Conservation (phyloP, 1,140 invertebrate species). For the Triops longicaudatus region DNA sequence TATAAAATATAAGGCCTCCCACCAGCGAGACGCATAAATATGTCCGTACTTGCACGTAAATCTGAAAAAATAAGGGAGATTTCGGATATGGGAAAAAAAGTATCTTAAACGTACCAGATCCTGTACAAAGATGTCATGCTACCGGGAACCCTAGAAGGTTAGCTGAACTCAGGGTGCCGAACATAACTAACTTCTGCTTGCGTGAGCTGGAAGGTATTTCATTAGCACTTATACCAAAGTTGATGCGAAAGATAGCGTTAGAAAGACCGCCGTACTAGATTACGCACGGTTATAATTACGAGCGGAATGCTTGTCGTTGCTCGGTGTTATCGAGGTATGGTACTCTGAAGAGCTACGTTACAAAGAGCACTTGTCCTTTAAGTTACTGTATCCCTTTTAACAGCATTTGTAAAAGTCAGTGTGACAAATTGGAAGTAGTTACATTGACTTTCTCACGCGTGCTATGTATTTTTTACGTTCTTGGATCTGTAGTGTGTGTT, state of each 20-base stretch:
- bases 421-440: too few species aligned
- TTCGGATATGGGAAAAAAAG: neutral
- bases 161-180: neutral
- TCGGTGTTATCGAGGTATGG: neutral
- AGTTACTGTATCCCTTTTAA: too few species aligned
- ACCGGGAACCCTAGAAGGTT: neutral
- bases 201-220: neutral
- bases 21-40: too few species aligned
- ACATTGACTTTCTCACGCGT: too few species aligned
- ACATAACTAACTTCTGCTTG: neutral
- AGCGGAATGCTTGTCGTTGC: neutral
- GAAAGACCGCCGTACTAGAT: neutral
- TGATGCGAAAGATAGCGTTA: neutral
- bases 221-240: conserved; percentile 6
- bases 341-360: neutral
- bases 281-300: neutral
- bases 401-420: too few species aligned
- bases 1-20: neutral
- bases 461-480: too few species aligned
- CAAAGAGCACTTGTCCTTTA: neutral
- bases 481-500: too few species aligned
- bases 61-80: neutral
- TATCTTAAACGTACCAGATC: neutral
- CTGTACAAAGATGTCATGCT: neutral
- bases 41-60: neutral